Conservation (phyloP, 2,797 vertebrate genomes). For the Notoglanidium macrostoma region DNA sequence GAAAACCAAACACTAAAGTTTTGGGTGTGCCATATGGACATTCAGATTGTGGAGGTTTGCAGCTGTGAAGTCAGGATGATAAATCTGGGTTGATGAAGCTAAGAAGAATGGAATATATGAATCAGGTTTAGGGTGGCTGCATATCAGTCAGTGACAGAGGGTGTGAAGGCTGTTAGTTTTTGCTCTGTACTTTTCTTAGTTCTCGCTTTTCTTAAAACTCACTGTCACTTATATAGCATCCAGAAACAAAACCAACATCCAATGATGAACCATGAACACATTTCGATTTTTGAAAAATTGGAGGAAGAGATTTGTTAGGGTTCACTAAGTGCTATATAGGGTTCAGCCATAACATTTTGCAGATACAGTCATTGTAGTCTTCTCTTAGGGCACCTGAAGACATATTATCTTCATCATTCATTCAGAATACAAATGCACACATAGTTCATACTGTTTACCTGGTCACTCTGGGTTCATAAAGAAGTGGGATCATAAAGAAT, state of each 20-base stretch:
- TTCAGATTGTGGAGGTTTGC: background rate
- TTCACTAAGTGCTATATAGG: background rate
- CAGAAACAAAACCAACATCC: background rate
- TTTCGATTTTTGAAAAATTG: background rate
- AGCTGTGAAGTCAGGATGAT: background rate
- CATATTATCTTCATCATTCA: background rate
- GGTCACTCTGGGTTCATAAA: background rate
- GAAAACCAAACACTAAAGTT: background rate
- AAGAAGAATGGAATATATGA: background rate
- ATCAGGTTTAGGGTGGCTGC: background rate
- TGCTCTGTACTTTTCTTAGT: background rate
- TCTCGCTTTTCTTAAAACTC: slow-evolving; percentile 1
- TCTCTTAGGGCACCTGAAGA: background rate
- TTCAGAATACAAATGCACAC: slow-evolving; percentile 6
- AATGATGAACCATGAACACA: background rate
- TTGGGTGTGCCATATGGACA: background rate
- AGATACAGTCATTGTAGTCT: background rate
- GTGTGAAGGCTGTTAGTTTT: background rate
- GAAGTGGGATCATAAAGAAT: background rate
- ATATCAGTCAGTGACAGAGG: background rate
- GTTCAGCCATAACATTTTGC: slow-evolving; percentile 4
- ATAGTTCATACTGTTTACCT: background rate
- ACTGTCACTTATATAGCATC: background rate
- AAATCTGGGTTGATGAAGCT: background rate
- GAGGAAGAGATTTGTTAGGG: background rate